Evolutionary conservation across 2,888 invertebrate genomes (phyloP).

Genomic region (Trichogramma evanescens): DNA sequence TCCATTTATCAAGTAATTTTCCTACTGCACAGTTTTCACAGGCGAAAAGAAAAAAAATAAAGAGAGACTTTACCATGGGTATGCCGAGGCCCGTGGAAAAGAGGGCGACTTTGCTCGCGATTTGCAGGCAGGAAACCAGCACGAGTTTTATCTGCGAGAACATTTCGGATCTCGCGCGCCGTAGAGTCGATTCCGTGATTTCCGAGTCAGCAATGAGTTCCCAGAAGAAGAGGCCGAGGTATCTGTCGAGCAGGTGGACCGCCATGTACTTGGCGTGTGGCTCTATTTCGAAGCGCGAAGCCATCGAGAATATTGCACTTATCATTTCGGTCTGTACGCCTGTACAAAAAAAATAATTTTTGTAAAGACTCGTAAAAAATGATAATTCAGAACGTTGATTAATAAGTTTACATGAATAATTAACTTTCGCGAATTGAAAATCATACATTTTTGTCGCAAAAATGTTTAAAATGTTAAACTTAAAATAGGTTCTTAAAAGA

Average conservation of each 20-base stretch:
- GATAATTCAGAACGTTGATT: too few species aligned
- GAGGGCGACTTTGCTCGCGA: conserved; percentile 38
- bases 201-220: not conserved
- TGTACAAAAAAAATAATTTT: conserved; percentile 11
- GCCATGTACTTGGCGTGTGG: conserved; percentile 35
- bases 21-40: not conserved
- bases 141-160: conserved; percentile 30
- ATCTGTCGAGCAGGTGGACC: conserved; percentile 38
- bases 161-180: conserved; percentile 12
- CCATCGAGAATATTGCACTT: conserved; percentile 32
- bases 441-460: too few species aligned
- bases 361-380: too few species aligned
- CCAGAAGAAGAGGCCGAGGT: conserved; percentile 25
- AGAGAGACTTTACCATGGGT: conserved; percentile 5
- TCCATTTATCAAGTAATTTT: not conserved
- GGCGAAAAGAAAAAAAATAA: not conserved
- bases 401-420: too few species aligned
- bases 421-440: too few species aligned
- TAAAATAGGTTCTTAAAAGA: too few species aligned
- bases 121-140: conserved; percentile 37
- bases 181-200: not conserved
- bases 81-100: conserved; percentile 11
- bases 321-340: conserved; percentile 32
- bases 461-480: too few species aligned
- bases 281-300: conserved; percentile 29